Evolutionary conservation across 2,113 vertebrate species (phyloP), one percentile per base, ranked within the genome.

Genomic region (Ictidomys tridecemlineatus): DNA sequence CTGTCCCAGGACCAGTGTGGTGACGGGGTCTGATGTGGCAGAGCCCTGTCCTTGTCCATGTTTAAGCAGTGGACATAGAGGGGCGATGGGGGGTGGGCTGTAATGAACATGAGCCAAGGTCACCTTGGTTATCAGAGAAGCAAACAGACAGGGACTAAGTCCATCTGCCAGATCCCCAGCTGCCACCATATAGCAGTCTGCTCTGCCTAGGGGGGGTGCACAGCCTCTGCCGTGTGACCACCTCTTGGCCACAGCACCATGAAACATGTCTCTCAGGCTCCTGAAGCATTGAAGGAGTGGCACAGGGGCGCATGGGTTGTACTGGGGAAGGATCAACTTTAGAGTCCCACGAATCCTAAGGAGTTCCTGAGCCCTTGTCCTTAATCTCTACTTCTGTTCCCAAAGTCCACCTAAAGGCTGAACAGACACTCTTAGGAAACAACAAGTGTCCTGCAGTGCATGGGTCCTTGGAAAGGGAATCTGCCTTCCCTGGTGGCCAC

Each of bases 141-240:
- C 89, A 98, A 98, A 98, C 93, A 97, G 48, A 97, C 79, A 95
- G 34, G 84, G 79, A 16, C 97, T 93, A 97, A 97, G 98, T 97
- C 93, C 93, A 82, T 12, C 0, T 12, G 37, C 84, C 8, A 5
- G 61, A 53, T 14, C 2, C 77, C 1, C 37, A 28, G 77, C 28
- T 4, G 1, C 61, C 51, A 0, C 93, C 93, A n/a, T n/a, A n/a
- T n/a, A n/a, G n/a, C 89, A 78, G 69, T 2, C 69, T 8, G 73
- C 11, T 37, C 69, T 5, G 32, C n/a, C 28, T 0, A 26, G 84
- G 22, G 0, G 6, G 58, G n/a, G n/a, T 6, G 3, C 0, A 4
- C 12, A 14, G 58, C 48, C 32, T 90, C 37, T 7, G 58, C 11
- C 73, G 67, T 37, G 0, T 0, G 4, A 4, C 4, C 93, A 18